Conservation (phyloP, 1,140 invertebrate species). For the Ephestia elutella region DNA sequence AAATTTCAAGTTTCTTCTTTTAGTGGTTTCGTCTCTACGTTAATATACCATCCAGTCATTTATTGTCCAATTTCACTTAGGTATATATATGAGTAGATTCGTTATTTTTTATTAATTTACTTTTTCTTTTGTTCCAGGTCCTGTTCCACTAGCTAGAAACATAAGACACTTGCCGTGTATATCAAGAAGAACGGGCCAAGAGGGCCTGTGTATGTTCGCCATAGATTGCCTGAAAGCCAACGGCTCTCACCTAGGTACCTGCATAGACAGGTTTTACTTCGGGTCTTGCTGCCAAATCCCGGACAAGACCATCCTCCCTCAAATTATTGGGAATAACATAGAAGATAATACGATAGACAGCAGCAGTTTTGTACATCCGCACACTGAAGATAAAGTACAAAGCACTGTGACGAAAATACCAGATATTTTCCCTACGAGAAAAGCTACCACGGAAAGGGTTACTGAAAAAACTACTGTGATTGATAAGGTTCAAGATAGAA, state of each 20-base stretch:
- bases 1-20: too few relatives aligned
- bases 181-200: constrained; percentile 83
- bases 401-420: constrained; percentile 37
- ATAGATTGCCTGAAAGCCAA: constrained; percentile 93
- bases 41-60: too few relatives aligned
- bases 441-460: constrained; percentile 31
- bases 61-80: too few relatives aligned
- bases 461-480: constrained; percentile 24
- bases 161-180: constrained; percentile 91
- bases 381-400: constrained; percentile 49
- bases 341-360: constrained; percentile 69
- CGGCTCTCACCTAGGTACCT: constrained; percentile 92
- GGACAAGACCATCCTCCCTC: constrained; percentile 65
- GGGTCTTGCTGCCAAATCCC: constrained; percentile 89
- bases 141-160: constrained; percentile 80
- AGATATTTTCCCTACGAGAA: constrained; percentile 31
- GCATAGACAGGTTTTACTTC: constrained; percentile 94
- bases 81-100: too few relatives aligned
- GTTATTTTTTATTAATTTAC: constrained; percentile 1
- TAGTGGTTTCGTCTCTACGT: too few relatives aligned
- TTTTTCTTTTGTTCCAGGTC: constrained; percentile 56
- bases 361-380: constrained; percentile 65
- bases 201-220: constrained; percentile 94
- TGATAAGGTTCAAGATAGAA: constrained; percentile 32
- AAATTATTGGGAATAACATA: constrained; percentile 60